These are phyloP conservation scores for Amazona guildingii DNA, from an alignment of 2,113 vertebrate genomes.

Conservation along the genomic window DNA sequence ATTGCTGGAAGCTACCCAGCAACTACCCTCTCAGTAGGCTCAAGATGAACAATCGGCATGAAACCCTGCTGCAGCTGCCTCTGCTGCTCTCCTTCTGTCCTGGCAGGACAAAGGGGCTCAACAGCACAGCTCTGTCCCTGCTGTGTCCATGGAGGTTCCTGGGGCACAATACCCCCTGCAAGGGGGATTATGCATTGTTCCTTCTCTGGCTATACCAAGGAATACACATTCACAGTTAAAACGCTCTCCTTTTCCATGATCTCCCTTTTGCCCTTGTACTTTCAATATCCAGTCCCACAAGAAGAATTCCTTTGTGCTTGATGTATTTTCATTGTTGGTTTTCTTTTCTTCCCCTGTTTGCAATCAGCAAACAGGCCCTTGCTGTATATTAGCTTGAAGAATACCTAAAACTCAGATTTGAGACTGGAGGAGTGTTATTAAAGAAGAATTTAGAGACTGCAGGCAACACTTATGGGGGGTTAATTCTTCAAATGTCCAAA, in stretches of 20 bases:
- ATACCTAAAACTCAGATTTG: background rate
- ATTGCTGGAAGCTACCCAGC: background rate
- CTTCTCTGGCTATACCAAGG: background rate
- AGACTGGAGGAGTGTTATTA: background rate
- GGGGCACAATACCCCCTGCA: background rate
- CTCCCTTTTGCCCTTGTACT: background rate
- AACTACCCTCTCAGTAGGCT: background rate
- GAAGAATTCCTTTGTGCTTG: background rate
- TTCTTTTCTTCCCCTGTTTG: background rate
- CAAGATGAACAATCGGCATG: fast-evolving
- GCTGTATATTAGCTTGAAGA: background rate
- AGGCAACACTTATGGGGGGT: background rate
- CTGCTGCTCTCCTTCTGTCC: fast-evolving
- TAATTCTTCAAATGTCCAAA: background rate
- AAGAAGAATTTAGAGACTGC: background rate
- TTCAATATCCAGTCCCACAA: background rate
- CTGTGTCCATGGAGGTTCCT: background rate
- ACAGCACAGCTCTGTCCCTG: background rate
- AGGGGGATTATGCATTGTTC: background rate
- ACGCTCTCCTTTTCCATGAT: background rate
- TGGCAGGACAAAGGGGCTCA: background rate
- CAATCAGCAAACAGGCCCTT: background rate
- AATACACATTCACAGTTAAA: background rate
- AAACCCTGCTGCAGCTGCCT: background rate
- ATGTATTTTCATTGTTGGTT: background rate